Base-by-base conservation (phyloP, 2,797 vertebrate genomes). In the Meriones psammophilus region DNA sequence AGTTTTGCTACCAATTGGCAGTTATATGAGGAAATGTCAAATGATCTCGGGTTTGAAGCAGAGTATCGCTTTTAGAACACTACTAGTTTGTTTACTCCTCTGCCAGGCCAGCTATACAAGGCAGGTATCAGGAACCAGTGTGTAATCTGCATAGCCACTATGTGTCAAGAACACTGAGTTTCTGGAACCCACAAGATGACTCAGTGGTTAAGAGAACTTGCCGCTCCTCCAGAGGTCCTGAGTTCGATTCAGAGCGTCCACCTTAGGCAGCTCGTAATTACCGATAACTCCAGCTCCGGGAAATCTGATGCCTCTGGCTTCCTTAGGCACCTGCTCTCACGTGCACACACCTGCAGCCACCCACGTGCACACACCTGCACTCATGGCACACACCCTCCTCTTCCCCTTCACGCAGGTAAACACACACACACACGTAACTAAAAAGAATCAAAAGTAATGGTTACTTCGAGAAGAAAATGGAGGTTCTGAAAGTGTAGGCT, bases 21-120 rank as follows among this genome's bases (percentile, higher is more conserved):
- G 30, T 50, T 88, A 83, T 88, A 83, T 18, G 68, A 88, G 58
- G 68, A 94, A 73, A 89, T 84, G 58, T 66, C 50, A 71, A 4
- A 18, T 74, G 79, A 73, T 78, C 77, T 92, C 20, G 36, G 22
- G 58, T 94, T 88, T 87, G 93, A 88, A 89, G 81, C 28, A 91
- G 12, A 74, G 13, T 17, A 10, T 68, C 91, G 42, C 46, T 77
- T 42, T 88, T 14, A 26, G 79, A 54, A 89, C 78, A 73, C 42
- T n/a, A n/a, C n/a, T 85, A 33, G 33, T 85, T 22, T 85, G 28
- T 10, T 30, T 24, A 13, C 13, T 50, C 28, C 62, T 64, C 42
- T 84, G 42, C 71, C 62, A 62, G 10, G n/a, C 4, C 5, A 60
- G 22, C 58, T 84, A 39, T 56, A 17, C 5, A 64, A 89, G 39